Conservation (phyloP, 2,797 vertebrate species). For the Brachymystax lenok region DNA sequence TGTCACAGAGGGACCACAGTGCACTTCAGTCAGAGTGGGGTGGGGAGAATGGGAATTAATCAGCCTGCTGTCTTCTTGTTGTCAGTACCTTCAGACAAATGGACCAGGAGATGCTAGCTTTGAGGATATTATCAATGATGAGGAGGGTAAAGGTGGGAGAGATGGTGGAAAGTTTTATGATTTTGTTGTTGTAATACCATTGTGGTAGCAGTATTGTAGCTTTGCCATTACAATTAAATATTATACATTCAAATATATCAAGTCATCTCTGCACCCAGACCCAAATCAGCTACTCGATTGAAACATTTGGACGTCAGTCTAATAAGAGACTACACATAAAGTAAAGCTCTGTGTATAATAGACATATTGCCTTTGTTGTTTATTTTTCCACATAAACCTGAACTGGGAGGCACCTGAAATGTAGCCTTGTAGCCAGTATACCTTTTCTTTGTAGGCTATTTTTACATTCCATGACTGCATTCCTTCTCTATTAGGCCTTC, state of each 20-base stretch:
- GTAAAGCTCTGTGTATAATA: neutral
- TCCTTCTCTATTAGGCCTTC: slow-evolving; percentile 33
- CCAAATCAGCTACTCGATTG: too few relatives aligned
- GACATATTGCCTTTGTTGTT: neutral
- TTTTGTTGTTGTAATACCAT: neutral
- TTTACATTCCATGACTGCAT: slow-evolving; percentile 52
- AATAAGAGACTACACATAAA: neutral
- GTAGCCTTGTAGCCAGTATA: neutral
- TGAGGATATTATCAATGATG: neutral
- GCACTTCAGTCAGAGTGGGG: neutral
- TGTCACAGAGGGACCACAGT: neutral
- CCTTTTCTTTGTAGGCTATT: neutral
- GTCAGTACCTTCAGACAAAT: neutral
- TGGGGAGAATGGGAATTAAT: neutral
- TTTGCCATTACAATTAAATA: neutral
- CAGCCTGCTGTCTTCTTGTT: neutral
- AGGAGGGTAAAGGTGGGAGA: neutral
- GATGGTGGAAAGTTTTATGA: neutral
- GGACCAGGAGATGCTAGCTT: neutral
- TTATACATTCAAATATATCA: too few relatives aligned
- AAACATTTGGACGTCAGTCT: neutral
- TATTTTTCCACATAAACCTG: slow-evolving; percentile 36
- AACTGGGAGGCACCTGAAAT: slow-evolving; percentile 21
- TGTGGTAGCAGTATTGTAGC: neutral
- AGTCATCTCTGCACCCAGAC: too few relatives aligned